Conservation (phyloP, 92 coral and sea anemone genomes). For the Paragorgia papillata region DNA sequence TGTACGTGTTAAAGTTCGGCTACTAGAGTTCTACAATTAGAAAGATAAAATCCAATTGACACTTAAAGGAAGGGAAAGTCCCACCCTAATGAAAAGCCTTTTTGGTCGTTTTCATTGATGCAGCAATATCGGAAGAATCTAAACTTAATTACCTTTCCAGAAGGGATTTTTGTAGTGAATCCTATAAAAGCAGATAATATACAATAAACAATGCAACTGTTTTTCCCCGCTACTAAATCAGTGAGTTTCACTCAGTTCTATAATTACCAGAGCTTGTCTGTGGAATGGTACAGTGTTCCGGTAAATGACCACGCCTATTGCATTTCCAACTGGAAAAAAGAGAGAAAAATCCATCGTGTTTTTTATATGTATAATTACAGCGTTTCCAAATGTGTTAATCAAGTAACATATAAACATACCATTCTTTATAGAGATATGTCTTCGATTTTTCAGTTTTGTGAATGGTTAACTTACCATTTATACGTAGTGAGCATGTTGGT, state of each 20-base stretch:
- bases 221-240: too few relatives aligned
- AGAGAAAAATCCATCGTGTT: neutral
- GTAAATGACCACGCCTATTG: conserved; percentile 81
- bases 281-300: conserved; percentile 84
- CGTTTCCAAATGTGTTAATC: too few relatives aligned
- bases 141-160: too few relatives aligned
- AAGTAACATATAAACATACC: too few relatives aligned
- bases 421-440: too few relatives aligned
- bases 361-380: too few relatives aligned
- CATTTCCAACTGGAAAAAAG: conserved; percentile 67
- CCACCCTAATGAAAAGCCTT: neutral
- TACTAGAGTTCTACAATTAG: neutral
- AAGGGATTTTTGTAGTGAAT: too few relatives aligned
- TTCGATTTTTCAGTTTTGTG: too few relatives aligned
- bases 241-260: too few relatives aligned
- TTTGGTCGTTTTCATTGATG: neutral
- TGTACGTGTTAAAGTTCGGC: neutral
- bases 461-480: conserved; percentile 84
- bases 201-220: too few relatives aligned
- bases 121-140: too few relatives aligned
- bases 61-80: neutral
- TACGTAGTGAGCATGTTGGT: conserved; percentile 64
- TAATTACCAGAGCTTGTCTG: neutral
- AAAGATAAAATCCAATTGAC: neutral
- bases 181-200: too few relatives aligned